Conservation (phyloP, 1,140 invertebrate genomes). For the Triops cancriformis region DNA sequence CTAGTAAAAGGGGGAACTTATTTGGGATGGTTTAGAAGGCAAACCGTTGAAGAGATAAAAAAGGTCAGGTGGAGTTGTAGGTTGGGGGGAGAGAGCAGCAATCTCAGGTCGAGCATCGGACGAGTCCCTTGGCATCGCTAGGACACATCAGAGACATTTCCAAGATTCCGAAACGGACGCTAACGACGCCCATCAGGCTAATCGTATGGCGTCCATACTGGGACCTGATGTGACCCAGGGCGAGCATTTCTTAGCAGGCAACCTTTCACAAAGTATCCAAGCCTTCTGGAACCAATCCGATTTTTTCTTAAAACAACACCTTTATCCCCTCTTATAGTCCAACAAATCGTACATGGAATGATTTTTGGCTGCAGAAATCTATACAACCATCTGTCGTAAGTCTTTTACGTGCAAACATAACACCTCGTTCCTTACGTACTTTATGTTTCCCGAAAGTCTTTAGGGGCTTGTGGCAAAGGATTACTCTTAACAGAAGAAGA, state of each 20-base stretch:
- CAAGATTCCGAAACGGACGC: conserved; percentile 6
- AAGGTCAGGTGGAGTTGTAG: not conserved
- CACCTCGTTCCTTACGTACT: not conserved
- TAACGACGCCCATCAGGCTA: conserved; percentile 12
- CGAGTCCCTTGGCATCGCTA: conserved; percentile 9
- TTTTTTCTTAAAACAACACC: not conserved
- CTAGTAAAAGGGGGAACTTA: not conserved
- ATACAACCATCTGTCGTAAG: not conserved
- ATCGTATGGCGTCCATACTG: conserved; percentile 4
- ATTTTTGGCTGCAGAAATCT: conserved; percentile 7
- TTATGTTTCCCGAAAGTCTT: not conserved
- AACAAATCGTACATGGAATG: not conserved
- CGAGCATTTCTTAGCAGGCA: conserved; percentile 2
- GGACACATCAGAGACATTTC: not conserved
- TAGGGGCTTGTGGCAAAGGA: not conserved
- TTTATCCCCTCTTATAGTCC: not conserved
- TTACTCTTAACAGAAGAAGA: not conserved
- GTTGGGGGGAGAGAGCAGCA: not conserved
- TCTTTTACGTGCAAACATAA: not conserved
- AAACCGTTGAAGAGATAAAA: not conserved
- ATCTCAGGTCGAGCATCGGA: not conserved
- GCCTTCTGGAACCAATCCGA: not conserved
- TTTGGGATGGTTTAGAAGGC: not conserved
- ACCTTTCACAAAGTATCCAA: not conserved
- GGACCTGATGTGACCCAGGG: conserved; percentile 1